Conservation (phyloP, 1,140 invertebrate species). For the Daktulosphaira vitifoliae region DNA sequence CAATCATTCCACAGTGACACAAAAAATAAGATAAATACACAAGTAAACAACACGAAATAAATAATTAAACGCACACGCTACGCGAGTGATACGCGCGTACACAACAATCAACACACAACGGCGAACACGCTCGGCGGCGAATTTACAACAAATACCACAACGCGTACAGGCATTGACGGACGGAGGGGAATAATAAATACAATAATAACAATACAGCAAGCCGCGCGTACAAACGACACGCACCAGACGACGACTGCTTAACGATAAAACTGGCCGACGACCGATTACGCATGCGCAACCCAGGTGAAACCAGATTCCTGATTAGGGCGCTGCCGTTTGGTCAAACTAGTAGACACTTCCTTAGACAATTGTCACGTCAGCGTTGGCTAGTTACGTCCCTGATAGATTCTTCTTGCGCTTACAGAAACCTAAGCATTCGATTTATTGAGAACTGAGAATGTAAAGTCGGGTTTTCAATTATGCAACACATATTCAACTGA, state of each 20-base stretch:
- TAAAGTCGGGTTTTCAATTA: too few relatives aligned
- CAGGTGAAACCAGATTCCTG: conserved; percentile 32
- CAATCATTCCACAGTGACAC: not conserved
- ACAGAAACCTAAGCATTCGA: too few relatives aligned
- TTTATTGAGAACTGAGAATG: too few relatives aligned
- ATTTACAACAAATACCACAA: conserved; percentile 15
- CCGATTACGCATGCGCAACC: conserved; percentile 9
- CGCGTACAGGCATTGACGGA: not conserved
- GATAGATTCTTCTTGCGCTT: too few relatives aligned
- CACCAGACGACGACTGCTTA: conserved; percentile 29
- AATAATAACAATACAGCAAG: conserved; percentile 8
- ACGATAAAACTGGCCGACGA: conserved; percentile 18
- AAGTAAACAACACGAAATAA: not conserved
- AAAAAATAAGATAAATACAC: not conserved
- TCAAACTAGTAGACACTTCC: not conserved
- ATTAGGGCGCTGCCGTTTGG: not conserved
- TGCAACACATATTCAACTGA: too few relatives aligned
- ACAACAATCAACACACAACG: conserved; percentile 2
- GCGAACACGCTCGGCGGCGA: not conserved
- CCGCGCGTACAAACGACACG: conserved; percentile 23
- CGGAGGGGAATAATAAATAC: not conserved
- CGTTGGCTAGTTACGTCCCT: too few relatives aligned
- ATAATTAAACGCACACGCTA: not conserved
- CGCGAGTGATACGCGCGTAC: not conserved
- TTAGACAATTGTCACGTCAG: too few relatives aligned